These are phyloP conservation scores for Bombylius discolor DNA, from an alignment of 2,888 invertebrate genomes.

Conservation along the genomic window DNA sequence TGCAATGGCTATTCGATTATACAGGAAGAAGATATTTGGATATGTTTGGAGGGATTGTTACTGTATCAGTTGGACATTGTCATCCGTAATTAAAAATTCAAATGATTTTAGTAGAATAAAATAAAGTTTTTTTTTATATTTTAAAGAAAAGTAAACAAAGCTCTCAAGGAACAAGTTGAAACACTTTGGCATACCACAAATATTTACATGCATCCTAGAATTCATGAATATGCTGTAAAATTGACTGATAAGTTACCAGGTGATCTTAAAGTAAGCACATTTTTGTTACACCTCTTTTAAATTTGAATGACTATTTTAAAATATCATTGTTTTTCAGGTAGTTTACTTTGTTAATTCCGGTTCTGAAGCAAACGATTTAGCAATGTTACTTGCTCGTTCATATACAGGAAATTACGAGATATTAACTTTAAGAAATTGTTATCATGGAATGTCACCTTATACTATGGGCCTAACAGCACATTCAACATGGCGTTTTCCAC, in stretches of 20 bases:
- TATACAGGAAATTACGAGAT: slow-evolving; percentile 78
- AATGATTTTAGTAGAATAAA: neutral
- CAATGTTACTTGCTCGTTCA: slow-evolving; percentile 70
- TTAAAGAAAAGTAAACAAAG: slow-evolving; percentile 68
- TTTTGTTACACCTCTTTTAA: no score
- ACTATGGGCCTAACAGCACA: slow-evolving; percentile 72
- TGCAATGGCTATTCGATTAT: slow-evolving; percentile 88
- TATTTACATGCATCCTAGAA: slow-evolving; percentile 78
- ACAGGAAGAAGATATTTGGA: slow-evolving; percentile 81
- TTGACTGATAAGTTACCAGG: slow-evolving; percentile 70
- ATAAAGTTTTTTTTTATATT: neutral
- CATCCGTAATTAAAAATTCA: slow-evolving; percentile 59
- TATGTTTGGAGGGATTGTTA: slow-evolving; percentile 93
- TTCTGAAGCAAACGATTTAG: slow-evolving; percentile 94
- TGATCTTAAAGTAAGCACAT: slow-evolving; percentile 55
- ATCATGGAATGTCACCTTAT: slow-evolving; percentile 83
- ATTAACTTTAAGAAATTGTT: slow-evolving; percentile 74
- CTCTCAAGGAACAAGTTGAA: slow-evolving; percentile 62
- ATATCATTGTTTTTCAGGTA: slow-evolving; percentile 41
- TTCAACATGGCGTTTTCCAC: slow-evolving; percentile 63
- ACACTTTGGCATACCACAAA: slow-evolving; percentile 86
- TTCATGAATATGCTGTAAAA: slow-evolving; percentile 82
- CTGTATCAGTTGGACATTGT: slow-evolving; percentile 93
- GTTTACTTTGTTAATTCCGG: slow-evolving; percentile 94
- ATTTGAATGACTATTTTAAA: neutral